Evolutionary conservation across 2,888 invertebrate species (phyloP).

Genomic region (Synergus umbraculus): DNA sequence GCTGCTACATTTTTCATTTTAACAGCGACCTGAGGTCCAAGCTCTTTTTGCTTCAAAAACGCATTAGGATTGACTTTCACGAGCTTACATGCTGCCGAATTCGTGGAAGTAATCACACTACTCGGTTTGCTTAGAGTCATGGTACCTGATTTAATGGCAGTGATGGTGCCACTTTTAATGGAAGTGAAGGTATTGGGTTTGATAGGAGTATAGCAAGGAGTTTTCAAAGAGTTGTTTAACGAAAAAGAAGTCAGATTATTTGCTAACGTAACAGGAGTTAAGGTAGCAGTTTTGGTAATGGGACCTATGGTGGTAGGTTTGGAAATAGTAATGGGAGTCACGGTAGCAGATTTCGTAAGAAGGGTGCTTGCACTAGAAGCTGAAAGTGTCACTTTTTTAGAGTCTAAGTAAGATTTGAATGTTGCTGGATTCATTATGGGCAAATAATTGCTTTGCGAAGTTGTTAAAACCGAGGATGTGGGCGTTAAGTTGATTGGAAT

Average conservation of each 20-base stretch:
- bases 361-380: conserved; percentile 39
- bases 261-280: conserved; percentile 44
- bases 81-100: conserved; percentile 57
- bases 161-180: background rate
- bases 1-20: conserved; percentile 68
- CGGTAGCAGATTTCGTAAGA: conserved; percentile 42
- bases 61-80: conserved; percentile 61
- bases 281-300: background rate
- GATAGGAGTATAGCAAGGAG: background rate
- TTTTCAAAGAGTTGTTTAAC: background rate
- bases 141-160: conserved; percentile 12
- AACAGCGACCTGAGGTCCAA: conserved; percentile 47
- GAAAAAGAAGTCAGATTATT: conserved; percentile 23
- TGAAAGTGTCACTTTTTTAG: conserved; percentile 48
- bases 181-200: conserved; percentile 14
- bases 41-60: conserved; percentile 52
- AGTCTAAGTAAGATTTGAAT: conserved; percentile 43
- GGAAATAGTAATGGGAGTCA: conserved; percentile 29
- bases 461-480: conserved; percentile 19
- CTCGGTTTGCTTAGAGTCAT: conserved; percentile 12
- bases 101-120: conserved; percentile 7
- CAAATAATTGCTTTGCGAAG: conserved; percentile 6
- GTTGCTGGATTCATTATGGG: conserved; percentile 36
- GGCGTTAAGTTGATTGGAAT: conserved; percentile 68
- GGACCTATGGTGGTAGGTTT: conserved; percentile 1